Evolutionary conservation across 2,797 vertebrate species (phyloP), one percentile per base, ranked within the genome.

Genomic region (Cossypha caffra): DNA sequence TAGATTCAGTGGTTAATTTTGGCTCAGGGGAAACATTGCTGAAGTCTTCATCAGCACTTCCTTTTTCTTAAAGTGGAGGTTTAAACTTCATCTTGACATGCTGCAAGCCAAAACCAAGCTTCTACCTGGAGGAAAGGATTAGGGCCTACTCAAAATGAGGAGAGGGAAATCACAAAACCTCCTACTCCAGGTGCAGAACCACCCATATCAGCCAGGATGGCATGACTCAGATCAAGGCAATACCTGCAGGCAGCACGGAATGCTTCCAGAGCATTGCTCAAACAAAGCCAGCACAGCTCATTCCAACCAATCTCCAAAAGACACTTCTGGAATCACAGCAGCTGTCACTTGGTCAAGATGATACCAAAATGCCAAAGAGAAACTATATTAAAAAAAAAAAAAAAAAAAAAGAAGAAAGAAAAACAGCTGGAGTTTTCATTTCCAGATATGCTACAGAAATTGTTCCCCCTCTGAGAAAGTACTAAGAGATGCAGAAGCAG

Each of bases 1-100:
- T 35, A 89, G 50, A 86, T 58, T 82, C 43, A 71, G 23, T 54
- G 40, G 58, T 47, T 82, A 59, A 54, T 66, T 93, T 86, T 5
- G 0, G 68, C 66, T 75, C 7, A 33, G 10, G 69, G 38, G 54
- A 89, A 96, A 63, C 64, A 45, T 52, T 68, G 45, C 74, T 83
- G 4, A 90, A 92, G 35, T 50, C 25, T 86, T 86, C 59, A 64
- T 64, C 57, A 57, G 63, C 38, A 74, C 68, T 96, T 95, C 77
- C 45, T 42, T 42, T 62, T 78, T 74, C 51, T 63, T 8, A 1
- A 68, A 31, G 3, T 5, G 9, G 21, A 83, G 43, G 26, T 43
- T 86, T 83, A 58, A 68, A 15, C 33, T 48, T 82, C 26, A 48
- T 62, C 73, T 77, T 86, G 42, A 35, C 31, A 45, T 5, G 28